Conservation (phyloP, 2,888 invertebrate genomes). For the Thera obeliscata region DNA sequence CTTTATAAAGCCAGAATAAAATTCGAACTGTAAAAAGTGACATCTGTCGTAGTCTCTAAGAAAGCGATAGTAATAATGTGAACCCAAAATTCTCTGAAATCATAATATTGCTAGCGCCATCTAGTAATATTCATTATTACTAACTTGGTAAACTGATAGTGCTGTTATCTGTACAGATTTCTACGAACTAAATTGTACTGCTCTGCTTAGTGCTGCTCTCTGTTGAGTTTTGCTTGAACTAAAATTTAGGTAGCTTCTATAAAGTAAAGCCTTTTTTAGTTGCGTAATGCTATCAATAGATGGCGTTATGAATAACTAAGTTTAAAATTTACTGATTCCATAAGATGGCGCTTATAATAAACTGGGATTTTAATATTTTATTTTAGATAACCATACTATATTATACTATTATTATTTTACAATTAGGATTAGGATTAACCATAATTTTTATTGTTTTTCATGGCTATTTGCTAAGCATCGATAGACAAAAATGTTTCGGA, state of each 20-base stretch:
- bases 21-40: too few relatives aligned
- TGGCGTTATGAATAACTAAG: neutral
- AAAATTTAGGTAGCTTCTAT: neutral
- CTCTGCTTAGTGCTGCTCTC: constrained; percentile 9
- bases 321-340: neutral
- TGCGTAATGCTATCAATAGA: neutral
- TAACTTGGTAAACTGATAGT: too few relatives aligned
- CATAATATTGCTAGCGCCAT: constrained; percentile 28
- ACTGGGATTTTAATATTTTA: neutral
- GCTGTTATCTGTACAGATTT: constrained; percentile 15
- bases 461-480: too few relatives aligned
- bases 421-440: too few relatives aligned
- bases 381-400: too few relatives aligned
- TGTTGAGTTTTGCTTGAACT: constrained; percentile 6
- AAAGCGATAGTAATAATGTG: too few relatives aligned
- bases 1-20: too few relatives aligned
- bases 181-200: neutral
- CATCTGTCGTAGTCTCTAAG: too few relatives aligned
- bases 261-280: neutral
- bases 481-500: too few relatives aligned
- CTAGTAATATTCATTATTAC: constrained; percentile 32
- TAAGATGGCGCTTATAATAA: constrained; percentile 6
- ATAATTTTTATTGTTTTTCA: too few relatives aligned
- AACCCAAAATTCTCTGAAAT: too few relatives aligned
- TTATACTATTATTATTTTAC: too few relatives aligned